Conservation (phyloP, 23 tunicate species). For the Aplidium turbinatum region DNA sequence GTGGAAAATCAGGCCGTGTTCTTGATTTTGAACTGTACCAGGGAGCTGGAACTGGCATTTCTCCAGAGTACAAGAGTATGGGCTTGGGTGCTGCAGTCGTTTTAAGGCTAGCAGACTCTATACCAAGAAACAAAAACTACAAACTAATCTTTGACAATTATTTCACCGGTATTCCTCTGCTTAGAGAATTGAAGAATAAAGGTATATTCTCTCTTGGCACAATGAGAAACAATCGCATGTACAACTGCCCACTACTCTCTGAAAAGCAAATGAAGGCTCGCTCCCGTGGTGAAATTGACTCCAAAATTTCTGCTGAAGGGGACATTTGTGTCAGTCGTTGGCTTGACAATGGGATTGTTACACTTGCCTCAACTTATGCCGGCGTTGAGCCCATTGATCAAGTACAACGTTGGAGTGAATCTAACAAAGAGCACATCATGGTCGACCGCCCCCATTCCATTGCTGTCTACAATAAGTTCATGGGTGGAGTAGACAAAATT, state of each 20-base stretch:
- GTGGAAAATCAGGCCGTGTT: constrained; percentile 5
- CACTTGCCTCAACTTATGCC: constrained; percentile 14
- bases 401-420: constrained; percentile 11
- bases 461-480: neutral
- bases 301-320: neutral
- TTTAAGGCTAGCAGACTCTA: neutral
- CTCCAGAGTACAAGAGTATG: constrained; percentile 4
- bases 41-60: constrained; percentile 24
- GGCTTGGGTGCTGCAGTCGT: constrained; percentile 15
- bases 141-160: constrained; percentile 23
- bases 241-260: neutral
- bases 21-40: constrained; percentile 31
- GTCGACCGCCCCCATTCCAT: constrained; percentile 1
- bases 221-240: neutral
- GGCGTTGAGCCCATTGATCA: neutral
- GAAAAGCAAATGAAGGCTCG: constrained; percentile 10
- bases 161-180: constrained; percentile 1
- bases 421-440: constrained; percentile 11
- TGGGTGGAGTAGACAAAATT: constrained; percentile 8
- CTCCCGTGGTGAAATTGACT: neutral
- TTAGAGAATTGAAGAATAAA: neutral
- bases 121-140: constrained; percentile 9
- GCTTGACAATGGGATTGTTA: constrained; percentile 3
- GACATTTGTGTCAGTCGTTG: constrained; percentile 1
- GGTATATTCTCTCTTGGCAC: neutral